These are phyloP conservation scores for human (Homo sapiens) DNA, from an alignment of 2,113 vertebrate genomes.

Conservation along the genomic window GRCh38 chr15:67713501-67714000, in stretches of 20 bases:
- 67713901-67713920: background rate
- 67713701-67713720: too few species aligned
- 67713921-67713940: background rate
- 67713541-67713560: too few species aligned
- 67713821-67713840: background rate
- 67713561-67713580: too few species aligned
- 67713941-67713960: background rate
- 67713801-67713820: background rate
- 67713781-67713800: background rate
- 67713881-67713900: background rate
- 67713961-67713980: background rate
- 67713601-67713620: too few species aligned
- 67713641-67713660: too few species aligned
- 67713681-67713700: too few species aligned
- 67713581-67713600: too few species aligned
- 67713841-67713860: background rate
- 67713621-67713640: too few species aligned
- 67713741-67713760: background rate
- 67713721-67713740: too few species aligned
- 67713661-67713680: too few species aligned
- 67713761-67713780: background rate
- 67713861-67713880: background rate
- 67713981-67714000: background rate
- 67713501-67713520: too few species aligned
- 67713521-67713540: too few species aligned